Percentiles rank a stretch among this genome's conserved stretches.
Evolutionary conservation across 2,888 invertebrate species (phyloP).

Genomic region (Latrodectus hesperus): DNA sequence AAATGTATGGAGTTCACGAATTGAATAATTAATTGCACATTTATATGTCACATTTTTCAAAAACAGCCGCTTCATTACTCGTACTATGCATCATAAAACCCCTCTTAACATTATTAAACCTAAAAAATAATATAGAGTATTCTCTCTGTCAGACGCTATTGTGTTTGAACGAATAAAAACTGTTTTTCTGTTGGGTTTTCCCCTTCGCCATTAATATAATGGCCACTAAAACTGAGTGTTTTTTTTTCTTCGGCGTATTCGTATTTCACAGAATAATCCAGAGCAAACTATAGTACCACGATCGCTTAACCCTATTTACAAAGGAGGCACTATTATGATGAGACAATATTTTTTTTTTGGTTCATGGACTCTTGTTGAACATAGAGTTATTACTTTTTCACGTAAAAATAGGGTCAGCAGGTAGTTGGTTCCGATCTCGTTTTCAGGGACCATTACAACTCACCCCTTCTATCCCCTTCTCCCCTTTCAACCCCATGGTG

Average conservation of each 20-base stretch:
- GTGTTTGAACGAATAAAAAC: no score
- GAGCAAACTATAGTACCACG: not conserved
- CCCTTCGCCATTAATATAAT: not conserved
- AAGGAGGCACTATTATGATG: not conserved
- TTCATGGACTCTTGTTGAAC: not conserved
- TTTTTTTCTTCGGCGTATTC: not conserved
- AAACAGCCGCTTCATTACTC: no score
- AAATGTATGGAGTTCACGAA: no score
- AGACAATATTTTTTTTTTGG: not conserved
- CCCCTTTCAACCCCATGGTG: not conserved
- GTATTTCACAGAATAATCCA: not conserved
- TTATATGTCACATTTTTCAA: no score
- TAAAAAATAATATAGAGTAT: no score
- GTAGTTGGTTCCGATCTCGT: slow-evolving; percentile 7
- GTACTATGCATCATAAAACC: no score
- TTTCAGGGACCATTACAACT: slow-evolving; percentile 35
- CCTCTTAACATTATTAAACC: no score
- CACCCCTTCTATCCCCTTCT: slow-evolving; percentile 4
- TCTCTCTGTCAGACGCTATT: no score
- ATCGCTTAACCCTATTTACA: not conserved
- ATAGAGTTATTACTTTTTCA: slow-evolving; percentile 6
- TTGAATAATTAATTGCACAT: no score
- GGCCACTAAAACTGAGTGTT: not conserved
- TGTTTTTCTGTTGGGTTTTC: no score
- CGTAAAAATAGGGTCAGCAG: slow-evolving; percentile 27